Conservation (phyloP, 2,113 vertebrate species). For the Stictonetta naevosa region DNA sequence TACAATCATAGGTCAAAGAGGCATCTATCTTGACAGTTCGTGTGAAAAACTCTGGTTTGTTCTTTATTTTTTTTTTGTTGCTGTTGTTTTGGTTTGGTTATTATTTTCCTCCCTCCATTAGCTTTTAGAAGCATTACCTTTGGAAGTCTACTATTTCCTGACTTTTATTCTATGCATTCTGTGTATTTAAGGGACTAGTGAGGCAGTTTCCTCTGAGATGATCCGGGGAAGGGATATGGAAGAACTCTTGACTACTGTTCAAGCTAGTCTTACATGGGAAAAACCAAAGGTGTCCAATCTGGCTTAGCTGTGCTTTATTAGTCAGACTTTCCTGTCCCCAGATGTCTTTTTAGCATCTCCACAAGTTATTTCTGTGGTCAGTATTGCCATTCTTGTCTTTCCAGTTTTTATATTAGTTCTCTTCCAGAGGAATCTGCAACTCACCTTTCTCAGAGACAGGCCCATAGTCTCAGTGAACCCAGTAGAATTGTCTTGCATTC, state of each 20-base stretch:
- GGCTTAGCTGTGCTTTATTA: neutral
- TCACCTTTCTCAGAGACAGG: neutral
- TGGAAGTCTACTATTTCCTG: neutral
- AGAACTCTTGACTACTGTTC: neutral
- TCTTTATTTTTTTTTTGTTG: neutral
- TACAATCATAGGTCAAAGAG: neutral
- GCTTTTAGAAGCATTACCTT: neutral
- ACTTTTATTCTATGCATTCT: neutral
- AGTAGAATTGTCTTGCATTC: neutral
- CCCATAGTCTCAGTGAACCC: neutral
- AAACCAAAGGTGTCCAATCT: neutral
- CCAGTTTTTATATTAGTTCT: neutral
- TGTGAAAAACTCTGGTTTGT: neutral
- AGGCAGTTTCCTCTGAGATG: neutral
- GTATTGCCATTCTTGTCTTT: neutral
- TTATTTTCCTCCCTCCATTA: neutral
- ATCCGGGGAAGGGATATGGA: neutral
- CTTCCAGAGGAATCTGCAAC: neutral
- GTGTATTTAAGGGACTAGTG: neutral
- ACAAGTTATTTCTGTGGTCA: neutral
- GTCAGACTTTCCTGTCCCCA: neutral
- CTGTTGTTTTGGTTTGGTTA: neutral
- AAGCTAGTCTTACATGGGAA: neutral
- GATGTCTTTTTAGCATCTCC: neutral
- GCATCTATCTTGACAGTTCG: fast-evolving